Evolutionary conservation across 64 coral and sea anemone species (phyloP).

Genomic region (Actinia equina): DNA sequence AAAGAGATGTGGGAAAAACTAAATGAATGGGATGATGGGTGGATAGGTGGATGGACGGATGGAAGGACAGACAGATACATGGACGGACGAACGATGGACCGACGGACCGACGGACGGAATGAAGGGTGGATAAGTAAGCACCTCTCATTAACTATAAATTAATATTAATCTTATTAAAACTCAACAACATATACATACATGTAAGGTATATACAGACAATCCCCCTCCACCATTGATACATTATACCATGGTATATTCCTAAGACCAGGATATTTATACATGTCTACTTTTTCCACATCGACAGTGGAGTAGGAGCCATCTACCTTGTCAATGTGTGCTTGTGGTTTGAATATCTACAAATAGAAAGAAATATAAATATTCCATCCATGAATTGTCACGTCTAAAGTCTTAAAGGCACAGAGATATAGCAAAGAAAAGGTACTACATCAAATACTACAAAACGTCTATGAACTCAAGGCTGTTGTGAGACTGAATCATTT

Average conservation of each 20-base stretch:
- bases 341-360: slow-evolving; percentile 41
- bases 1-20: slow-evolving; percentile 14
- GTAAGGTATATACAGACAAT: slow-evolving; percentile 90
- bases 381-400: no score
- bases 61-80: no score
- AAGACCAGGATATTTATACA: slow-evolving; percentile 90
- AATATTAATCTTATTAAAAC: neutral
- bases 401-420: no score
- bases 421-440: no score
- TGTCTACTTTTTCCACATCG: slow-evolving; percentile 95
- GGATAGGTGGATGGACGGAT: no score
- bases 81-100: no score
- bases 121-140: neutral
- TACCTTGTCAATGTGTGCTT: slow-evolving; percentile 79
- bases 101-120: neutral
- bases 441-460: no score
- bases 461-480: no score
- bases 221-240: slow-evolving; percentile 73
- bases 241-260: slow-evolving; percentile 78
- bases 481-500: no score
- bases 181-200: slow-evolving; percentile 30
- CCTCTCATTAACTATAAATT: neutral
- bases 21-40: no score
- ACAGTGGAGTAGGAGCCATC: slow-evolving; percentile 78
- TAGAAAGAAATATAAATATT: neutral